Base-by-base conservation (phyloP, 2,797 vertebrate species). In the Sebastolobus alascanus region DNA sequence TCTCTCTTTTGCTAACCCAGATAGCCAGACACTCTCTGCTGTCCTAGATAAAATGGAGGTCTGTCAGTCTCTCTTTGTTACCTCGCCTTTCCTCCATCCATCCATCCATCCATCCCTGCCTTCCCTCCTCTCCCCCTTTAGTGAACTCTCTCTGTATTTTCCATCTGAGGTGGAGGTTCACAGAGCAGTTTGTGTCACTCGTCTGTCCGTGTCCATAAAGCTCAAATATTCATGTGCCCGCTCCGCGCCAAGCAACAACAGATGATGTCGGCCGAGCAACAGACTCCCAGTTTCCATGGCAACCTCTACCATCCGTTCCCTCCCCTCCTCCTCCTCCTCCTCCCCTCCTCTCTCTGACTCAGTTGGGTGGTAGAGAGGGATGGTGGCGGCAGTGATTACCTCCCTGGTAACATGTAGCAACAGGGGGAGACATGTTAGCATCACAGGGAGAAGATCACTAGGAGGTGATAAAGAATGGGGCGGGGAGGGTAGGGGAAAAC, bases 271-370 rank as follows among this genome's bases (percentile, higher is more conserved):
- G 85, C 70, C 35, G 59, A 46, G 84, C 72, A 82, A 92, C 87
- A 90, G 90, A 90, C 92, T 92, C 78, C 59, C 91, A 92, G 94
- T 95, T 95, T 93, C 94, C 92, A 95, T 95, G 91, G 92, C 80
- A 93, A 95, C 95, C 83, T 73, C 76, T 87, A 68, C 83, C 88
- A 87, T 89, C 89, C 85, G 12, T 31, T 63, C 43, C 73, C 74
- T 76, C 43, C 55, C 63, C n/a, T 33, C 6, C 31, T 6, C 31
- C 6, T 5, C 6, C 14, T 46, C 25, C 33, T 2, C 58, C 13
- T 50, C 75, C 79, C 46, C 27, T 83, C 50, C 65, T 68, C 60
- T 56, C 75, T 64, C 58, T 70, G 79, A 82, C 74, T 89, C 69
- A 68, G 88, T 72, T 29, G 59, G 76, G 66, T 67, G 82, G 77